Conservation (phyloP, 2,797 vertebrate species). For the Gadopsis bispinosus region DNA sequence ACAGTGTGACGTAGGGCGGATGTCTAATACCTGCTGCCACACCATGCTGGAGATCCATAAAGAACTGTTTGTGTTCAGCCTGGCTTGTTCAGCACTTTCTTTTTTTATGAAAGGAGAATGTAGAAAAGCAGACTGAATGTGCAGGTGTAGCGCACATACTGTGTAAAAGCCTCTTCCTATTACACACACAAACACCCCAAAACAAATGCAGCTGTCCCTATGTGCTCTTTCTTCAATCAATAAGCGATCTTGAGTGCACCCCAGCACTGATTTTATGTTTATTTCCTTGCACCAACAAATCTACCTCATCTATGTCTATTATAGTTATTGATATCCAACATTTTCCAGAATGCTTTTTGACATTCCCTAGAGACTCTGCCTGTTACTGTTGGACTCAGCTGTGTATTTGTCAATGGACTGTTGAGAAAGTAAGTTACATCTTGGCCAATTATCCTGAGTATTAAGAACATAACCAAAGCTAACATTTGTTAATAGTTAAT, state of each 20-base stretch:
- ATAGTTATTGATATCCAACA: conserved; percentile 17
- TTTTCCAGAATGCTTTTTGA: conserved; percentile 30
- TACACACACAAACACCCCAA: conserved; percentile 29
- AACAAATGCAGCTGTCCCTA: conserved; percentile 31
- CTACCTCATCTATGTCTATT: conserved; percentile 31
- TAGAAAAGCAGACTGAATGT: conserved; percentile 24
- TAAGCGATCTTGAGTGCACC: conserved; percentile 36
- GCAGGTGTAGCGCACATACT: conserved; percentile 14
- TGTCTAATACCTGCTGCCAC: conserved; percentile 63
- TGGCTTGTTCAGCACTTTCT: conserved; percentile 19
- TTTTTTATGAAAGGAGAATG: conserved; percentile 11
- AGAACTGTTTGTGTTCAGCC: conserved; percentile 48
- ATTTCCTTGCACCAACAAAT: conserved; percentile 16
- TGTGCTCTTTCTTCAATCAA: conserved; percentile 46
- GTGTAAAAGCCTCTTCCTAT: conserved; percentile 18
- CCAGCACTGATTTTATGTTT: conserved; percentile 37
- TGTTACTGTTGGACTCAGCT: not conserved
- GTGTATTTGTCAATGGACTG: not conserved
- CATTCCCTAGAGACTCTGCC: not conserved
- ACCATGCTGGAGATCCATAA: conserved; percentile 46
- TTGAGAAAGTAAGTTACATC: not conserved
- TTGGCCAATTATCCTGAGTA: not conserved
- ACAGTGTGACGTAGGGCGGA: conserved; percentile 63
- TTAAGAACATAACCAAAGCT: not conserved
- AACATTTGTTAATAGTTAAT: not conserved